Conservation (phyloP, 2,113 vertebrate genomes). For the Glaucidium brasilianum region DNA sequence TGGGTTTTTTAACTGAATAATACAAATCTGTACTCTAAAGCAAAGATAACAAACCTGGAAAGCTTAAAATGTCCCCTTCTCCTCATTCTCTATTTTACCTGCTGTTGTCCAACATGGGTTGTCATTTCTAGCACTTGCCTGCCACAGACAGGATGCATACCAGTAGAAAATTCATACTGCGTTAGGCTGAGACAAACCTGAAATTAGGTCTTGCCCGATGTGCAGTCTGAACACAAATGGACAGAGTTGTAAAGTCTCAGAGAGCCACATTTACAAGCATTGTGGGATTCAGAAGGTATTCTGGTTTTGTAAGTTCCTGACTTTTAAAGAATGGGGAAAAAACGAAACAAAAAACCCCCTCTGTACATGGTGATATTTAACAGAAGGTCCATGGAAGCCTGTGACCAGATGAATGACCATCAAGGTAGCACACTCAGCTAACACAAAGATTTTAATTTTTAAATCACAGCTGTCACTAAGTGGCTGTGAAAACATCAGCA, state of each 20-base stretch:
- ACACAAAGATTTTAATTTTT: neutral
- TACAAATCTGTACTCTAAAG: neutral
- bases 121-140: neutral
- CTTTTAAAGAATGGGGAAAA: too few species aligned
- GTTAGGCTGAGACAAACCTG: neutral
- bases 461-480: neutral
- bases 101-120: neutral
- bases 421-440: neutral
- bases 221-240: neutral
- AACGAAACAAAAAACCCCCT: neutral
- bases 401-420: neutral
- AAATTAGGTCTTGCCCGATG: neutral
- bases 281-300: neutral
- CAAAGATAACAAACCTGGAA: neutral
- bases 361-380: neutral
- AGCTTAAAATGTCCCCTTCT: neutral
- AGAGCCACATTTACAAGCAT: neutral
- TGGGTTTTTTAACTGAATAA: neutral
- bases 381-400: neutral
- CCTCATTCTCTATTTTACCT: neutral
- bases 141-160: neutral
- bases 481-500: neutral
- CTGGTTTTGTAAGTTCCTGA: neutral
- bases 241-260: neutral
- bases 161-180: neutral